Conservation (phyloP, 1,140 invertebrate species). For the Philopotamus ludificatus region DNA sequence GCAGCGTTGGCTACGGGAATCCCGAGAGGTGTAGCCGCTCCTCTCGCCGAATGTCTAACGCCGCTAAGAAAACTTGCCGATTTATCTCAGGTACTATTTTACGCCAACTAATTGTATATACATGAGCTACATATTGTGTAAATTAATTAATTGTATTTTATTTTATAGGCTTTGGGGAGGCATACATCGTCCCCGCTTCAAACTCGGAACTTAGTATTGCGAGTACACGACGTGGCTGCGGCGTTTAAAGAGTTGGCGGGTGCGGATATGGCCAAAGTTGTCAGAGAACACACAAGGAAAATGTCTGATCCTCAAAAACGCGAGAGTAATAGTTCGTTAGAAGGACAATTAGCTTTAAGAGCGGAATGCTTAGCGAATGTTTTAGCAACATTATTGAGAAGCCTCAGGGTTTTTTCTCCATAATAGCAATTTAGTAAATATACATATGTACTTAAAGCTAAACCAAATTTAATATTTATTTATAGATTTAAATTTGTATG, state of each 20-base stretch:
- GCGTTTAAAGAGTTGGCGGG: conserved; percentile 70
- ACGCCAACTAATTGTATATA: conserved; percentile 1
- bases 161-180: conserved; percentile 64
- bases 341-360: conserved; percentile 67
- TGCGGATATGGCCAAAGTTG: conserved; percentile 59
- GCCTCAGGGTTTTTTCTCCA: conserved; percentile 77
- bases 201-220: conserved; percentile 74
- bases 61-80: conserved; percentile 67
- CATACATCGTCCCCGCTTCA: conserved; percentile 74
- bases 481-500: too few species aligned
- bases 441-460: too few species aligned
- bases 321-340: conserved; percentile 51
- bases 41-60: conserved; percentile 68
- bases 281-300: conserved; percentile 52
- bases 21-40: conserved; percentile 59
- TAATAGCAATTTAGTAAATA: conserved; percentile 46
- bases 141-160: conserved; percentile 44
- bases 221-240: conserved; percentile 77
- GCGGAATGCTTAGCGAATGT: conserved; percentile 80
- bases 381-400: conserved; percentile 75
- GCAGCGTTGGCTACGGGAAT: conserved; percentile 70
- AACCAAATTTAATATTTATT: too few species aligned
- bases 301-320: conserved; percentile 48
- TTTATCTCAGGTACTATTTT: conserved; percentile 63
- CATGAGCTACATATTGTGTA: conserved; percentile 54